Evolutionary conservation across 2,797 vertebrate genomes (phyloP).

Genomic region (Pangasius sanitwongsei): DNA sequence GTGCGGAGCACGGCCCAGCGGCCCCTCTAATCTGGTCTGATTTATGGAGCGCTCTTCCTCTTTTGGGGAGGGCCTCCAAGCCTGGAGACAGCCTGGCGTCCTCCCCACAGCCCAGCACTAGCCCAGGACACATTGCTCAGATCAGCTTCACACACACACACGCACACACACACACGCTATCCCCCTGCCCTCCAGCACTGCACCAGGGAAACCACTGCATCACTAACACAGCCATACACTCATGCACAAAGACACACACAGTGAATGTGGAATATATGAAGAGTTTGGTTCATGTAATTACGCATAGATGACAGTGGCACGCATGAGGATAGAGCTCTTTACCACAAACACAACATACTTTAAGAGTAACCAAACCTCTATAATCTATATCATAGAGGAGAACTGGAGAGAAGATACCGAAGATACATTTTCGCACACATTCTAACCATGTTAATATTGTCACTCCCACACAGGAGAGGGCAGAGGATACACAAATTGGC

Average conservation of each 20-base stretch:
- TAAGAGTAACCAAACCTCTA: slow-evolving; percentile 23
- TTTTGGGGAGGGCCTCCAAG: slow-evolving; percentile 87
- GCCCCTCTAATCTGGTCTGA: slow-evolving; percentile 99
- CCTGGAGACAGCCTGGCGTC: slow-evolving; percentile 98
- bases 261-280: slow-evolving; percentile 66
- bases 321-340: slow-evolving; percentile 11
- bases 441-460: slow-evolving; percentile 45
- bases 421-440: slow-evolving; percentile 39
- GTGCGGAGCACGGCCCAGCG: slow-evolving; percentile 84
- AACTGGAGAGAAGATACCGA: slow-evolving; percentile 19
- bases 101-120: slow-evolving; percentile 71
- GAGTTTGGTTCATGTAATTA: slow-evolving; percentile 53
- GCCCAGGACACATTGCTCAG: slow-evolving; percentile 49
- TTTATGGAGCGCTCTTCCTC: slow-evolving; percentile 95
- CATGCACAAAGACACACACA: slow-evolving; percentile 58
- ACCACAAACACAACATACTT: slow-evolving; percentile 4
- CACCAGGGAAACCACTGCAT: slow-evolving; percentile 48
- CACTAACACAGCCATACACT: slow-evolving; percentile 41
- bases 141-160: slow-evolving; percentile 32
- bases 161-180: slow-evolving; percentile 51
- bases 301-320: slow-evolving; percentile 52
- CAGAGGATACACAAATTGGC: slow-evolving; percentile 51
- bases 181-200: slow-evolving; percentile 72
- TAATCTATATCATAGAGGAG: not conserved
- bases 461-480: slow-evolving; percentile 48